Evolutionary conservation across 1,140 invertebrate genomes (phyloP), one percentile per base, ranked within the genome.

Genomic region (Dendrolimus kikuchii): DNA sequence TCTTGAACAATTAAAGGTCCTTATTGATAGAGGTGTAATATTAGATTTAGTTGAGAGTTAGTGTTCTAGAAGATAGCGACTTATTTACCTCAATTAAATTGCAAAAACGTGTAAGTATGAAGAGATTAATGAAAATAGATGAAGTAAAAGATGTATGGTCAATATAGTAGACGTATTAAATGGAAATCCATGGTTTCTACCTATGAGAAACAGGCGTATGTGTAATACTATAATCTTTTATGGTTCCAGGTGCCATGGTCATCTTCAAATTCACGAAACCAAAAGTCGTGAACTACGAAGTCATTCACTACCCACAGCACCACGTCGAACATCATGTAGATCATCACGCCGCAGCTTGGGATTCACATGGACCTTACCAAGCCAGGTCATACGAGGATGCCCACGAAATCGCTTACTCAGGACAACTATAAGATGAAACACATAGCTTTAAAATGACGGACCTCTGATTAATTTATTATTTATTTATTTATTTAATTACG

Each of bases 261-360:
- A 93, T 95, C 69, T 95, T 95, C 86, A 95, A 95, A 81, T 90
- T 95, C 67, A 93, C 93, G 54, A 95, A 95, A 68, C 94, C 94
- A 54, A 95, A 95, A 75, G 91, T 93, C 62, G 91, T 92, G 51
- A 93, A 93, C 80, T 95, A 95, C 72, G 94, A 96, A 87, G 93
- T 95, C 9, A 91, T 95, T 39, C 94, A 95, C 75, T 94, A 94
- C 66, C 94, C 93, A n/a, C 93, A 94, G 57, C 92, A 93, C 59
- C 92, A 93, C 44, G 89, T 93, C 3, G 91, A 93, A 51, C 92
- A 93, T 57, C 87, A 85, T 41, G 88, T 82, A 54, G 88, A 85
- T 74, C 90, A 89, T 49, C 88, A 88, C 62, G 87, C 82, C 49
- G 88, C 74, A 52, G 90, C 46, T 23, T 82, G 82, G 64, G 87